Percentiles rank a stretch among this genome's conserved stretches.
These are phyloP conservation scores for Hymenochirus boettgeri DNA, from an alignment of 2,113 vertebrate genomes.

Conservation along the genomic window DNA sequence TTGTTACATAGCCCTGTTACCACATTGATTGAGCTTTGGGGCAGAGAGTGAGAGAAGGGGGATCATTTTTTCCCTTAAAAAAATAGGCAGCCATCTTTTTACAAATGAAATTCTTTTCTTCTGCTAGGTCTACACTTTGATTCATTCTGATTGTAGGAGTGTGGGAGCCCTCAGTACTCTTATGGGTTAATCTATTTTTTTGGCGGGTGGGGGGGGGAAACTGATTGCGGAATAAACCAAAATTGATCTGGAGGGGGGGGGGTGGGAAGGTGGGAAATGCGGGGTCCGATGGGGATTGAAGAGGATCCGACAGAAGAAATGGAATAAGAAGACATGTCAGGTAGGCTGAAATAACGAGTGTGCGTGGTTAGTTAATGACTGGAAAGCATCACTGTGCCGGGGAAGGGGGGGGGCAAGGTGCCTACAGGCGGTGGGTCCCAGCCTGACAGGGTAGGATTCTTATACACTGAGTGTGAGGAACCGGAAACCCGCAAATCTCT, in stretches of 20 bases:
- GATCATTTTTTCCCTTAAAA: constrained; percentile 27
- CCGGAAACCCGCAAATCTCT: neutral
- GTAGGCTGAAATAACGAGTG: constrained; percentile 56
- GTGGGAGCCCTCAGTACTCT: neutral
- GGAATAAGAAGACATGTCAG: constrained; percentile 79
- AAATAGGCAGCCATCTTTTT: constrained; percentile 44
- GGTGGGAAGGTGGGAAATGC: constrained; percentile 56
- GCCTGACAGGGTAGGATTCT: constrained; percentile 43
- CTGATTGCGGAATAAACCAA: constrained; percentile 43
- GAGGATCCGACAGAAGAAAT: constrained; percentile 76
- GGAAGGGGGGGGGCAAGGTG: neutral
- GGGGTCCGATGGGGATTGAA: constrained; percentile 77
- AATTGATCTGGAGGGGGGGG: constrained; percentile 55
- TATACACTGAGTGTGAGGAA: constrained; percentile 26
- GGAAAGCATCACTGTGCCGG: too few species aligned
- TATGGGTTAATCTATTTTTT: constrained; percentile 34
- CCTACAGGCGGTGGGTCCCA: constrained; percentile 10
- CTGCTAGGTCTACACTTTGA: too few species aligned
- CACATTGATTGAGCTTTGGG: too few species aligned
- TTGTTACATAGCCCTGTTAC: too few species aligned
- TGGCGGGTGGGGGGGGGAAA: too few species aligned
- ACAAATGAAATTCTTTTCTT: constrained; percentile 42
- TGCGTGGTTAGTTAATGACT: too few species aligned
- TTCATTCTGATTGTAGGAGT: neutral
- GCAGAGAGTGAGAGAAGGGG: constrained; percentile 55